A percentile compares a stretch with the other conserved stretches of the same genome.
phyloP scores from a whole-genome alignment of 2,113 vertebrate species.

The Centropus bengalensis region DNA sequence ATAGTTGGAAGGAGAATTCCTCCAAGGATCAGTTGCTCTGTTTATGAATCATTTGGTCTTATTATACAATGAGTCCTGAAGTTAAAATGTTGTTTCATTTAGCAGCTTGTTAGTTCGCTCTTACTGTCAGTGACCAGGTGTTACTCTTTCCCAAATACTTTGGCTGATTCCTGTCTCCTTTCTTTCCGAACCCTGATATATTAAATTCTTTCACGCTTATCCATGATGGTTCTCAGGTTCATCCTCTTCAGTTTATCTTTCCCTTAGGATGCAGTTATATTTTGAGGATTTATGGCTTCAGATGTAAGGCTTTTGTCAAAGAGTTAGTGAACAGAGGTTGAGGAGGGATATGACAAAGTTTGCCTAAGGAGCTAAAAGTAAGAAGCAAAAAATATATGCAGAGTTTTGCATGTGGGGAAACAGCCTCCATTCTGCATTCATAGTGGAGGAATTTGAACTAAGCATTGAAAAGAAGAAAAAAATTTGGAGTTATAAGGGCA shows the following conservation, averaged over 20 bases:
- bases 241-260: constrained; percentile 2
- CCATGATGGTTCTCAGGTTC: background rate
- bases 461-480: background rate
- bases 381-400: background rate
- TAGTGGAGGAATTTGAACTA: background rate
- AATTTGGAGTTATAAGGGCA: background rate
- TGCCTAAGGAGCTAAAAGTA: background rate
- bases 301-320: background rate
- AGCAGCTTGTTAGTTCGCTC: background rate
- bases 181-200: constrained; percentile 3
- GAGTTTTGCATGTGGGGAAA: background rate
- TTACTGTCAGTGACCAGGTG: constrained; percentile 22
- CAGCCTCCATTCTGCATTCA: background rate
- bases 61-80: background rate
- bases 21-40: background rate
- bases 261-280: background rate
- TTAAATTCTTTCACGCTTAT: constrained; percentile 23
- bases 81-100: constrained; percentile 11
- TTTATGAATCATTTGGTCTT: background rate
- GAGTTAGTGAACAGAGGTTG: background rate
- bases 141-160: constrained; percentile 2
- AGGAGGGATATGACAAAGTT: background rate
- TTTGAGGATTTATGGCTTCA: background rate
- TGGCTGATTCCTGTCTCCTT: background rate
- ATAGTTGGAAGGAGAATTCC: constrained; percentile 18